phyloP scores from a whole-genome alignment of 2,888 invertebrate genomes.

The Aspidiotus rigidus region DNA sequence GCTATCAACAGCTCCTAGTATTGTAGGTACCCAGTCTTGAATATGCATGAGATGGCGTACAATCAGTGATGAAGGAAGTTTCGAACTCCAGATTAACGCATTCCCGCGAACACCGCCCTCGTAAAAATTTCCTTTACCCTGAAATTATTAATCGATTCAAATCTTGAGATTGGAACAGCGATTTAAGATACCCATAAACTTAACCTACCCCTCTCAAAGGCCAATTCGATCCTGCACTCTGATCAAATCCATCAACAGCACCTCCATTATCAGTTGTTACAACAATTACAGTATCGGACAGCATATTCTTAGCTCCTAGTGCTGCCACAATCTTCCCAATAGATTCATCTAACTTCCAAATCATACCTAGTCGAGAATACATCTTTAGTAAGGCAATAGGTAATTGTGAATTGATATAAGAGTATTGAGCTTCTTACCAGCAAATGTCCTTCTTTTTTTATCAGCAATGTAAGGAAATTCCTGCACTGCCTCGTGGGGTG shows the following conservation, averaged over 20 bases:
- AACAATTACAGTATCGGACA: conserved; percentile 71
- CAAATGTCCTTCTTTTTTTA: conserved; percentile 62
- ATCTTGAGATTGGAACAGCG: no score
- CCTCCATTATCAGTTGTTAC: conserved; percentile 91
- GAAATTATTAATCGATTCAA: neutral
- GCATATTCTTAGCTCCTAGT: conserved; percentile 55
- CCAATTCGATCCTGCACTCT: conserved; percentile 76
- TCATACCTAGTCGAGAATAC: conserved; percentile 46
- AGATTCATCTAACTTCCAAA: conserved; percentile 78
- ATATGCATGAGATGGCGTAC: conserved; percentile 55
- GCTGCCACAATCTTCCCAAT: conserved; percentile 69
- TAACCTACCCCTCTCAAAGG: conserved; percentile 63
- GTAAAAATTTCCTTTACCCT: conserved; percentile 60
- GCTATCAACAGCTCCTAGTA: conserved; percentile 52
- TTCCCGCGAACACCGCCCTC: conserved; percentile 58
- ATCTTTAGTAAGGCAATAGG: no score
- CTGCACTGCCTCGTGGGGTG: conserved; percentile 59
- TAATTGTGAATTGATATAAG: neutral
- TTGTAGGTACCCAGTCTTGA: conserved; percentile 61
- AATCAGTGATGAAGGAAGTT: conserved; percentile 49
- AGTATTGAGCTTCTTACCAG: conserved; percentile 51
- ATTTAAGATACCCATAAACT: no score
- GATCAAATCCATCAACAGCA: conserved; percentile 71
- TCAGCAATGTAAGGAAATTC: conserved; percentile 60
- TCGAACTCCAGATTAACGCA: conserved; percentile 55